Evolutionary conservation across 2,888 invertebrate species (phyloP).

Genomic region (Pelosia muscerda): DNA sequence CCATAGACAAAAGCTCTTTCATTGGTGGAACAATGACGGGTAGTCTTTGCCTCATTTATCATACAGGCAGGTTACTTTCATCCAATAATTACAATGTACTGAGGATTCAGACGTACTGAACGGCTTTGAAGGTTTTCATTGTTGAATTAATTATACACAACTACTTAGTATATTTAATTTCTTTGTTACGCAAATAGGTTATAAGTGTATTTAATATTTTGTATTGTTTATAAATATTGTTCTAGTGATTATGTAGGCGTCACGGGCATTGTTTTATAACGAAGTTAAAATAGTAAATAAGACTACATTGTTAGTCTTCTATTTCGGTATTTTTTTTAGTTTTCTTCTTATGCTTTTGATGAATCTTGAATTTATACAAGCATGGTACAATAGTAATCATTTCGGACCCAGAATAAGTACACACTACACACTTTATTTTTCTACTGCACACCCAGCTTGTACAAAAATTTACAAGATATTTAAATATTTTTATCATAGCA

Average conservation of each 20-base stretch:
- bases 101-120: slow-evolving; percentile 66
- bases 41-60: slow-evolving; percentile 85
- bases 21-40: slow-evolving; percentile 78
- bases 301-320: too few species aligned
- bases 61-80: slow-evolving; percentile 85
- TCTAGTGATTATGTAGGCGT: slow-evolving; percentile 10
- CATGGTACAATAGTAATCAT: neutral
- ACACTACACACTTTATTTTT: too few species aligned
- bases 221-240: slow-evolving; percentile 16
- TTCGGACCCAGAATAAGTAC: too few species aligned
- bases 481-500: too few species aligned
- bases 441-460: too few species aligned
- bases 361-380: neutral
- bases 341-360: neutral
- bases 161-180: slow-evolving; percentile 65
- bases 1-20: slow-evolving; percentile 85
- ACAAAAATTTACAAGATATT: slow-evolving; percentile 1
- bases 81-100: slow-evolving; percentile 83
- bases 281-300: neutral
- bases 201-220: slow-evolving; percentile 48
- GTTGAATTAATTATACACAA: slow-evolving; percentile 77
- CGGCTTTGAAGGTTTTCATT: slow-evolving; percentile 60
- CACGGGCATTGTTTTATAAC: neutral
- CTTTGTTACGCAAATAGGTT: slow-evolving; percentile 62
- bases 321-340: neutral